These are phyloP conservation scores for Lacanobia oleracea DNA, from an alignment of 2,888 invertebrate genomes.

Conservation along the genomic window DNA sequence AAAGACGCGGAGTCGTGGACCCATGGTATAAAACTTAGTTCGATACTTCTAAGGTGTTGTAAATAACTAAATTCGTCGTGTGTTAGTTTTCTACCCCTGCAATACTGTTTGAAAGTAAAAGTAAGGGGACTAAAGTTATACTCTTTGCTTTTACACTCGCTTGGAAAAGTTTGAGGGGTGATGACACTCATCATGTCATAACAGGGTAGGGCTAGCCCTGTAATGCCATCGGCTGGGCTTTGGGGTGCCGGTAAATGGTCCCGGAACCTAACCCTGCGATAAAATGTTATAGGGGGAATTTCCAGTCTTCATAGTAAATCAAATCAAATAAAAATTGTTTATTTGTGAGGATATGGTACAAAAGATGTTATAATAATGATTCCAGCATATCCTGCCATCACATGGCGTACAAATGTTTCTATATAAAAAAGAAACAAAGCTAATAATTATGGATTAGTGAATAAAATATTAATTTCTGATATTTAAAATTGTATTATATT, in stretches of 20 bases:
- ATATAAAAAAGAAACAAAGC: no score
- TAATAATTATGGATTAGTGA: no score
- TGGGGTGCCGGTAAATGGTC: slow-evolving; percentile 3
- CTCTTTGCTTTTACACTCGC: slow-evolving; percentile 25
- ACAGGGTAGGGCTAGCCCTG: neutral
- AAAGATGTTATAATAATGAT: no score
- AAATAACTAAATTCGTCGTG: slow-evolving; percentile 37
- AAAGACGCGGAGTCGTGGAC: neutral
- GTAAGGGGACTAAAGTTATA: slow-evolving; percentile 32
- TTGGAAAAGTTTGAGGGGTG: slow-evolving; percentile 38
- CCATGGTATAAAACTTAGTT: slow-evolving; percentile 40
- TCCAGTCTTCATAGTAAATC: neutral
- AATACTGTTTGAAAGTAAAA: slow-evolving; percentile 27
- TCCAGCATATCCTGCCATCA: no score
- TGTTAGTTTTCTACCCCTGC: slow-evolving; percentile 47
- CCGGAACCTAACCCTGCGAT: slow-evolving; percentile 17
- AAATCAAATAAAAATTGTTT: neutral
- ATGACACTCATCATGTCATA: slow-evolving; percentile 36
- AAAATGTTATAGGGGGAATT: slow-evolving; percentile 6
- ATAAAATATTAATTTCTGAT: no score
- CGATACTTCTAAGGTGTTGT: slow-evolving; percentile 38
- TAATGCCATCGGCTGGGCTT: neutral
- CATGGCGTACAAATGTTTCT: no score
- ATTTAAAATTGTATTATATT: no score
- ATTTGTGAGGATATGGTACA: no score